Evolutionary conservation across 2,797 vertebrate genomes (phyloP).

Genomic region (Lindbergichthys nudifrons): DNA sequence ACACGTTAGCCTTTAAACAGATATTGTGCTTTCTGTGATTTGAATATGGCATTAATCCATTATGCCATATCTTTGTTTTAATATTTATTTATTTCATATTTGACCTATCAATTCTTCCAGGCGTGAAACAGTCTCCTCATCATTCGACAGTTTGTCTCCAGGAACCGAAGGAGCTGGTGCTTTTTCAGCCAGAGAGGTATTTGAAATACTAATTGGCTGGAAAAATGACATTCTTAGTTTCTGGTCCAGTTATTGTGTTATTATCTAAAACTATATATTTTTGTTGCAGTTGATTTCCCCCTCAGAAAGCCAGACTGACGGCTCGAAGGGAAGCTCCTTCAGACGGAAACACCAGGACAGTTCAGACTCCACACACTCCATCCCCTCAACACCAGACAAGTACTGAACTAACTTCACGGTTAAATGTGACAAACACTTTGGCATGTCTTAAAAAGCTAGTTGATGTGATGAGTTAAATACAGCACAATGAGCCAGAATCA

Average conservation of each 20-base stretch:
- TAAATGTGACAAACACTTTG: background rate
- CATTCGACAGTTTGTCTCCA: conserved; percentile 73
- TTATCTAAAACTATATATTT: conserved; percentile 3
- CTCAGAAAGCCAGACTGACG: conserved; percentile 48
- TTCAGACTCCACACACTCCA: conserved; percentile 70
- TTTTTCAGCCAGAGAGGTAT: conserved; percentile 70
- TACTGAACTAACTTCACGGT: conserved; percentile 42
- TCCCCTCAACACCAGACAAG: conserved; percentile 85
- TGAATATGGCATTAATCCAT: no score
- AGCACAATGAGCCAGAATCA: no score
- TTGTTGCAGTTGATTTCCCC: conserved; percentile 56
- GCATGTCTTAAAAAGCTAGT: background rate
- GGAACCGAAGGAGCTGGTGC: conserved; percentile 59
- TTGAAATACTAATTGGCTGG: background rate
- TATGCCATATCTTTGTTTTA: background rate
- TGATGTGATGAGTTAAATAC: background rate
- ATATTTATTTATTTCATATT: background rate
- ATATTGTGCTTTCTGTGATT: no score
- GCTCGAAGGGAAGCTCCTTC: conserved; percentile 76
- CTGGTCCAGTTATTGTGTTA: background rate
- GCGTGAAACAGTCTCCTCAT: conserved; percentile 55
- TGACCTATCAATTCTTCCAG: conserved; percentile 48
- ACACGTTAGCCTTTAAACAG: no score
- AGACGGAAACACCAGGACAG: conserved; percentile 84
- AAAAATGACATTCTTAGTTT: background rate